Evolutionary conservation across 2,888 invertebrate species (phyloP).

Genomic region (Hirudinaria manillensis): DNA sequence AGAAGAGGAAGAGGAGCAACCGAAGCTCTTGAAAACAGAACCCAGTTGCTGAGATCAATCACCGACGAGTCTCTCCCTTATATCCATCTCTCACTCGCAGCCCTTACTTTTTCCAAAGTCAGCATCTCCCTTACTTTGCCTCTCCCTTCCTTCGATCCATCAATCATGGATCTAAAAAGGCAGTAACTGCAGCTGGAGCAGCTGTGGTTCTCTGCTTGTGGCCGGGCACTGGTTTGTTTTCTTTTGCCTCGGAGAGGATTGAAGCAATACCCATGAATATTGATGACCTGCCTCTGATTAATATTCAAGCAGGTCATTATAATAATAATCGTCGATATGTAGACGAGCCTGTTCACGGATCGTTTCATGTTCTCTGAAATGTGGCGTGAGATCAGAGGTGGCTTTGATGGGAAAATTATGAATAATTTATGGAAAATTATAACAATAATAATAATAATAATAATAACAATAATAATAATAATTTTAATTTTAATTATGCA

Average conservation of each 20-base stretch:
- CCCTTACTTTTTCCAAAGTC: neutral
- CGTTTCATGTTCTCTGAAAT: too few relatives aligned
- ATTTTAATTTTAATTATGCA: neutral
- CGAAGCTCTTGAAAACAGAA: too few relatives aligned
- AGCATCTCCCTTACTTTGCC: neutral
- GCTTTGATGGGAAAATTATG: too few relatives aligned
- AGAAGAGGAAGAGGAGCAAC: too few relatives aligned
- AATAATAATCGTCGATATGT: conserved; percentile 5
- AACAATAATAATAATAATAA: neutral
- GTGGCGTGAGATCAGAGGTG: too few relatives aligned
- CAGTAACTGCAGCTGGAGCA: neutral
- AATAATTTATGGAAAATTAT: neutral
- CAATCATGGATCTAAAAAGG: neutral
- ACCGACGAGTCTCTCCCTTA: neutral
- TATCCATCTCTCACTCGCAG: neutral
- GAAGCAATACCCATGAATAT: neutral
- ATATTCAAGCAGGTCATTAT: neutral
- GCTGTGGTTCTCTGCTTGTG: neutral
- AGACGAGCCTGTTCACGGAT: neutral
- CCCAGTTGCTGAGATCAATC: neutral
- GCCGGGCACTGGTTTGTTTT: neutral
- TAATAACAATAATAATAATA: neutral
- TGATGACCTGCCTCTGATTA: neutral
- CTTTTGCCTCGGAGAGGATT: neutral
- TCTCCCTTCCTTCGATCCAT: neutral